phyloP scores from a whole-genome alignment of 2,888 invertebrate genomes.

The Euzetes globulus region DNA sequence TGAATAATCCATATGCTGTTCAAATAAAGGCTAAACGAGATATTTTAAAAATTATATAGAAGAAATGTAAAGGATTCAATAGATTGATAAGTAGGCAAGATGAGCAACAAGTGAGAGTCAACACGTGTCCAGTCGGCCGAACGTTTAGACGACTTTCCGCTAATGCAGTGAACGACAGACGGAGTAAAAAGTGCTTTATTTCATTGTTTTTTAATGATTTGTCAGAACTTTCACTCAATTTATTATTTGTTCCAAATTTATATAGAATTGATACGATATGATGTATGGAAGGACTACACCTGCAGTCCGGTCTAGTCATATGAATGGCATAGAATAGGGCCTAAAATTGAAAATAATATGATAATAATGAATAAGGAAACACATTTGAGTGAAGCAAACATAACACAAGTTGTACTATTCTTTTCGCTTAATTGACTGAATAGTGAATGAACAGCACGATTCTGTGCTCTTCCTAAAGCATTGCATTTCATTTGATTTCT shows the following conservation, averaged over 20 bases:
- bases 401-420: slow-evolving; percentile 16
- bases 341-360: slow-evolving; percentile 22
- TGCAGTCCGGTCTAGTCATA: background rate
- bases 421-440: slow-evolving; percentile 29
- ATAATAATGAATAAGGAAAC: slow-evolving; percentile 26
- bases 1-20: no score
- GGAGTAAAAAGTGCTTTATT: background rate
- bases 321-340: background rate
- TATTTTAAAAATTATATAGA: no score
- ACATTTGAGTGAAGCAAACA: background rate
- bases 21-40: no score
- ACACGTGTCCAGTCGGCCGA: slow-evolving; percentile 4
- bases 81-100: no score
- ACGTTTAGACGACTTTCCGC: background rate
- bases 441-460: background rate
- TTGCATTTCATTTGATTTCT: slow-evolving; percentile 25
- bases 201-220: slow-evolving; percentile 4
- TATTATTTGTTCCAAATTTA: slow-evolving; percentile 11
- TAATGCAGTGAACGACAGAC: background rate
- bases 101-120: no score
- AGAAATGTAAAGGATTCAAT: no score
- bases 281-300: slow-evolving; percentile 3
- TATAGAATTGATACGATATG: background rate
- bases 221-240: background rate
- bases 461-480: slow-evolving; percentile 4